A percentile compares a stretch with the other conserved stretches of the same genome.
phyloP scores from a whole-genome alignment of 1,140 invertebrate species.

The Anadara kagoshimensis region DNA sequence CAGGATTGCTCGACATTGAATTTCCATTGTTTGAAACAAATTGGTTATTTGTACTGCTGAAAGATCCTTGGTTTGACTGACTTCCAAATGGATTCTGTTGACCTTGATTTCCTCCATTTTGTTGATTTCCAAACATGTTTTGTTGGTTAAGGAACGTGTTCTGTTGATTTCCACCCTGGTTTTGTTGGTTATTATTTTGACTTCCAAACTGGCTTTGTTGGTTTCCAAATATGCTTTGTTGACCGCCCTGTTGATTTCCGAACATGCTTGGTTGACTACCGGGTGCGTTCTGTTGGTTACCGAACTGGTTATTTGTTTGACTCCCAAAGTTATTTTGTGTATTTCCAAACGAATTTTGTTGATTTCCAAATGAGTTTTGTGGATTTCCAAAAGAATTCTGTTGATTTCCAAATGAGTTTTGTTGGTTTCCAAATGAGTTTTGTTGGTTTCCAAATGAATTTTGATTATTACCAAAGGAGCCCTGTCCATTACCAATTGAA shows the following conservation, averaged over 20 bases:
- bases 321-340: background rate
- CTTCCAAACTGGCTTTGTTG: constrained; percentile 9
- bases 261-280: no score
- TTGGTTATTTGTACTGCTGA: no score
- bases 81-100: no score
- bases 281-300: constrained; percentile 10
- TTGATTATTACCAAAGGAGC: background rate
- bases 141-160: no score
- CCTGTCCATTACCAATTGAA: no score
- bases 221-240: background rate
- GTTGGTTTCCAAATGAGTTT: background rate
- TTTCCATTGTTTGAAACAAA: no score
- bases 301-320: background rate
- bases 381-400: background rate
- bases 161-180: background rate
- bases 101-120: no score
- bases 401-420: background rate
- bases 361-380: background rate
- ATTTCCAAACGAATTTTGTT: constrained; percentile 10
- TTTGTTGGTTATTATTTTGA: background rate
- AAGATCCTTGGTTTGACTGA: no score
- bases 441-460: background rate
- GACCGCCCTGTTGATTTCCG: background rate
- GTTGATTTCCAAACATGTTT: no score
- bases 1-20: no score